These are phyloP conservation scores for Anguilla anguilla DNA, from an alignment of 2,797 vertebrate species.

Conservation along the genomic window DNA sequence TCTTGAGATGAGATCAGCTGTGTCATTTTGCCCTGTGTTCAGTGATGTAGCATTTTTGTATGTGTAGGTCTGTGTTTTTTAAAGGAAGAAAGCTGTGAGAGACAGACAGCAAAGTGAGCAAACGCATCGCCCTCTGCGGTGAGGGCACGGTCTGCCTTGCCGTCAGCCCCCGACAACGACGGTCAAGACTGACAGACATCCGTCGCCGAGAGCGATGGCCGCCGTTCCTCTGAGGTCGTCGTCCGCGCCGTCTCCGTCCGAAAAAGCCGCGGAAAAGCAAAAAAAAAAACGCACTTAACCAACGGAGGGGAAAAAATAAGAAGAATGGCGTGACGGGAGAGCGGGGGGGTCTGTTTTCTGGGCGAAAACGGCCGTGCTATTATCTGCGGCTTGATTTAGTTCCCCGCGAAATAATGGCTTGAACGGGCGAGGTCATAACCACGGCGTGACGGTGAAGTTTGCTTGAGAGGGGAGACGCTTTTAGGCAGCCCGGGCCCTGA, in stretches of 20 bases:
- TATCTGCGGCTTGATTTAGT: conserved; percentile 73
- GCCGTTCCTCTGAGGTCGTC: not conserved
- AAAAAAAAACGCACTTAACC: not conserved
- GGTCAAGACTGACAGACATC: conserved; percentile 33
- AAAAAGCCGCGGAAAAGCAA: not conserved
- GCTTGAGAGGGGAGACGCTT: conserved; percentile 10
- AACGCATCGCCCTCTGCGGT: not conserved
- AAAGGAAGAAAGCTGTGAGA: not conserved
- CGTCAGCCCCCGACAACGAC: not conserved
- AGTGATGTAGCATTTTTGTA: not conserved
- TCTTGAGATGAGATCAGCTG: not conserved
- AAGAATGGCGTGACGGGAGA: conserved; percentile 27
- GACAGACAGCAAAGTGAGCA: conserved; percentile 10
- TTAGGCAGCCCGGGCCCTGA: conserved; percentile 22
- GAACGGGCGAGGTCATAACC: conserved; percentile 62
- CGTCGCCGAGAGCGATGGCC: conserved; percentile 25
- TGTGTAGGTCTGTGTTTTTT: not conserved
- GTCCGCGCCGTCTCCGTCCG: not conserved
- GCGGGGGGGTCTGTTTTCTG: conserved; percentile 34
- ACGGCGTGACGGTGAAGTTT: conserved; percentile 26
- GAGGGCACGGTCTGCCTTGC: not conserved
- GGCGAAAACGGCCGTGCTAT: conserved; percentile 65
- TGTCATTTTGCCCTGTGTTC: not conserved
- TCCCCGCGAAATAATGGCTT: conserved; percentile 65
- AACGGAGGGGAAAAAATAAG: not conserved